phyloP scores from a whole-genome alignment of 2,888 invertebrate genomes.

The Tenthredo notha region DNA sequence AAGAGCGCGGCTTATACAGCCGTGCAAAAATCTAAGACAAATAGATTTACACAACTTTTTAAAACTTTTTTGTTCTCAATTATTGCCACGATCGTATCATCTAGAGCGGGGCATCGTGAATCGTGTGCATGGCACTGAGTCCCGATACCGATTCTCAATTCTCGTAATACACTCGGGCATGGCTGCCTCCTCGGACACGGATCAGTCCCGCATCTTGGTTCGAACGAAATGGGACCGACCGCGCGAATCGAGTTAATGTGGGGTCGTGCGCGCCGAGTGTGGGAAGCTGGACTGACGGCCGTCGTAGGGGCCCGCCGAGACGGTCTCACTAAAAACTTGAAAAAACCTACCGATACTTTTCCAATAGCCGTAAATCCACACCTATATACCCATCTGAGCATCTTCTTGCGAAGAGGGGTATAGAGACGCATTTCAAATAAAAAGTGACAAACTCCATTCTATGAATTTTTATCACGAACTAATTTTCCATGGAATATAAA shows the following conservation, averaged over 20 bases:
- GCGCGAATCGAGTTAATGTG: slow-evolving; percentile 62
- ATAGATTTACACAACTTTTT: background rate
- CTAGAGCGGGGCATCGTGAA: slow-evolving; percentile 26
- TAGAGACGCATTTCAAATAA: background rate
- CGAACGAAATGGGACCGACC: slow-evolving; percentile 61
- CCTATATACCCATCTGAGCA: background rate
- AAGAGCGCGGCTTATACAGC: background rate
- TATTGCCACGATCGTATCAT: background rate
- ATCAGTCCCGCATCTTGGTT: slow-evolving; percentile 73
- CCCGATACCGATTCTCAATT: slow-evolving; percentile 42
- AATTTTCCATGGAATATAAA: background rate
- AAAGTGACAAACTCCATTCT: background rate
- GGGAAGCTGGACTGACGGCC: slow-evolving; percentile 56
- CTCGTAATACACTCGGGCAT: slow-evolving; percentile 55
- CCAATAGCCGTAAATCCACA: slow-evolving; percentile 45
- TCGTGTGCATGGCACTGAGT: slow-evolving; percentile 10
- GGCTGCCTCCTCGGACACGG: slow-evolving; percentile 66
- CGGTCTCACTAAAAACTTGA: slow-evolving; percentile 30
- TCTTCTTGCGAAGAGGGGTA: background rate
- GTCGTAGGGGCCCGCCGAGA: slow-evolving; percentile 53
- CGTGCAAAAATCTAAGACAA: background rate
- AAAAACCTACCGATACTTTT: slow-evolving; percentile 40
- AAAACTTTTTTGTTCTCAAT: background rate
- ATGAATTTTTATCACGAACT: background rate
- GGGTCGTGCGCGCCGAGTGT: slow-evolving; percentile 65